phyloP scores from a whole-genome alignment of 2,888 invertebrate species.

The Parasteatoda lunata region DNA sequence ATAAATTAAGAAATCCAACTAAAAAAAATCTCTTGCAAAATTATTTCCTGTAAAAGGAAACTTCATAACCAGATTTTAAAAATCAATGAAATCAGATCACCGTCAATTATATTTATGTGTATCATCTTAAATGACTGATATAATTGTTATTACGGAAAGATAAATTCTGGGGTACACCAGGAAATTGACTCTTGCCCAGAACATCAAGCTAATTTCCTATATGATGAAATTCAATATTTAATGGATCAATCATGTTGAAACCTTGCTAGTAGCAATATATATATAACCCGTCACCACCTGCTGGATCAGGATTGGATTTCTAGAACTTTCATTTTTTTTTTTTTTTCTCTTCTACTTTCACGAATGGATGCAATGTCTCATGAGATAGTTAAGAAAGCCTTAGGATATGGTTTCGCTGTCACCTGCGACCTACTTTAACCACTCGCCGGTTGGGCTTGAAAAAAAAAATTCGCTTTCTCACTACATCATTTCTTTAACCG shows the following conservation, averaged over 20 bases:
- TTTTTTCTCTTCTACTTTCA: background rate
- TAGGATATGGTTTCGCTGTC: background rate
- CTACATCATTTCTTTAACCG: background rate
- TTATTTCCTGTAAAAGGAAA: no score
- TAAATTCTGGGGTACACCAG: background rate
- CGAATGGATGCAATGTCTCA: background rate
- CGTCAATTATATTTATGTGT: no score
- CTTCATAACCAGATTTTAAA: no score
- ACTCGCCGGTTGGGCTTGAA: background rate
- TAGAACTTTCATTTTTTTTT: conserved; percentile 18
- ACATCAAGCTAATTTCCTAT: background rate
- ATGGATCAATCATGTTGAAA: background rate
- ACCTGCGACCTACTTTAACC: conserved; percentile 8
- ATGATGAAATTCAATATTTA: background rate
- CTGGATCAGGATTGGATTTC: background rate
- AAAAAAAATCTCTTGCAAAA: no score
- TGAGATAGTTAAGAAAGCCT: background rate
- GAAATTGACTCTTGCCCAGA: background rate
- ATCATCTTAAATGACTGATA: no score
- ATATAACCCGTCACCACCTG: conserved; percentile 11
- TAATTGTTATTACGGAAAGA: no score
- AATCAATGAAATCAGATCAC: no score
- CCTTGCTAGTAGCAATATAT: background rate
- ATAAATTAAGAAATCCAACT: no score
- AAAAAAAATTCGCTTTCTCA: background rate